These are phyloP conservation scores for Microtus pennsylvanicus DNA, from an alignment of 2,113 vertebrate species.

Conservation along the genomic window DNA sequence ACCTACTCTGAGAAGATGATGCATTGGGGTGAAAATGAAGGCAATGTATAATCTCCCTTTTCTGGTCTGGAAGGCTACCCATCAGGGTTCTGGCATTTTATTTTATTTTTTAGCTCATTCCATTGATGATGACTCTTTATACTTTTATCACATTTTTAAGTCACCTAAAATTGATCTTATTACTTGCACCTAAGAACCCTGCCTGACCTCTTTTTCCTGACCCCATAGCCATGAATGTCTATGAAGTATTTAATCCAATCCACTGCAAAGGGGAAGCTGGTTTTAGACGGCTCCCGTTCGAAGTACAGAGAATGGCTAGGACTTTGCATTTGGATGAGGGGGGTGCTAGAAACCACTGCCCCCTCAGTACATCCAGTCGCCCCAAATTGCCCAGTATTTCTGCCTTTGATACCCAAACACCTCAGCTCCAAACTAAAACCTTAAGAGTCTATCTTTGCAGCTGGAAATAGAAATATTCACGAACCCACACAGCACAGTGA, in stretches of 20 bases:
- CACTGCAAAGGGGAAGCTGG: neutral
- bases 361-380: neutral
- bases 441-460: constrained; percentile 43
- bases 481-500: constrained; percentile 2
- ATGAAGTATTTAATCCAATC: neutral
- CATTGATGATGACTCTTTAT: neutral
- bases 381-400: neutral
- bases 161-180: constrained; percentile 34
- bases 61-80: neutral
- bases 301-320: neutral
- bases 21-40: neutral
- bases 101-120: neutral
- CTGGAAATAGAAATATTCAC: constrained; percentile 43
- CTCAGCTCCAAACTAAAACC: constrained; percentile 25
- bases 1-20: neutral
- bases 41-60: neutral
- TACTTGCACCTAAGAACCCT: neutral
- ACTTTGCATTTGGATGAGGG: neutral
- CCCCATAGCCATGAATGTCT: neutral
- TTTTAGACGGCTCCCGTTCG: neutral
- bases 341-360: neutral
- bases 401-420: constrained; percentile 55
- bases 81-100: neutral
- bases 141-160: neutral
- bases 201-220: neutral